These are phyloP conservation scores for Ephestia elutella DNA, from an alignment of 1,140 invertebrate species.

Conservation along the genomic window DNA sequence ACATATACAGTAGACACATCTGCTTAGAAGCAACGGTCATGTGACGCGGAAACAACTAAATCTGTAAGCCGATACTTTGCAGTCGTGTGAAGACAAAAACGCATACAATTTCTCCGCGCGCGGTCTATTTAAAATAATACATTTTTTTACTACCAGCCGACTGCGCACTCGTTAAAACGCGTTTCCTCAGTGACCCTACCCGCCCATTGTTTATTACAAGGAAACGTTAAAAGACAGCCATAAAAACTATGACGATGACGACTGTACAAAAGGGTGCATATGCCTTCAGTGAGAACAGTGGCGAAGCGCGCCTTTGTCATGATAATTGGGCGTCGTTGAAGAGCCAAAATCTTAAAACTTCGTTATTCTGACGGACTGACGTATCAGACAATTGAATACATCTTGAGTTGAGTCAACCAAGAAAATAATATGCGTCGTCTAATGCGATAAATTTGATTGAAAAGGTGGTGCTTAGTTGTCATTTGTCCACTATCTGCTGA, in stretches of 20 bases:
- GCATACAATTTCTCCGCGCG: neutral
- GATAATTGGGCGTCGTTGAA: neutral
- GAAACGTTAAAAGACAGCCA: slow-evolving; percentile 8
- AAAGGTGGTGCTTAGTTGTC: no score
- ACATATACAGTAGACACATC: neutral
- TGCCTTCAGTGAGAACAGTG: neutral
- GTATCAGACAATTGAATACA: no score
- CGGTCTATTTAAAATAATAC: neutral
- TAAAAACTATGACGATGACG: slow-evolving; percentile 6
- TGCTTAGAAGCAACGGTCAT: neutral
- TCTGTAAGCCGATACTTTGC: neutral
- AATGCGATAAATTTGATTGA: no score
- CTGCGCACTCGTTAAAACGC: slow-evolving; percentile 5
- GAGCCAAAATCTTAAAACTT: neutral
- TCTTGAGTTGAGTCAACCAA: no score
- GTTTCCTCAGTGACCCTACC: slow-evolving; percentile 9
- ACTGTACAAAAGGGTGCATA: slow-evolving; percentile 1
- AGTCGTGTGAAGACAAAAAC: neutral
- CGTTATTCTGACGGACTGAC: neutral
- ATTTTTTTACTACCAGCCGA: neutral
- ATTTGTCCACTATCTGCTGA: no score
- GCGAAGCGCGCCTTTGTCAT: neutral
- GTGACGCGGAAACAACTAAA: neutral
- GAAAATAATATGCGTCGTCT: no score
- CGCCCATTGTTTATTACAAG: slow-evolving; percentile 12